Evolutionary conservation across 23 tunicate genomes (phyloP).

Genomic region (Clavelina lepadiformis): DNA sequence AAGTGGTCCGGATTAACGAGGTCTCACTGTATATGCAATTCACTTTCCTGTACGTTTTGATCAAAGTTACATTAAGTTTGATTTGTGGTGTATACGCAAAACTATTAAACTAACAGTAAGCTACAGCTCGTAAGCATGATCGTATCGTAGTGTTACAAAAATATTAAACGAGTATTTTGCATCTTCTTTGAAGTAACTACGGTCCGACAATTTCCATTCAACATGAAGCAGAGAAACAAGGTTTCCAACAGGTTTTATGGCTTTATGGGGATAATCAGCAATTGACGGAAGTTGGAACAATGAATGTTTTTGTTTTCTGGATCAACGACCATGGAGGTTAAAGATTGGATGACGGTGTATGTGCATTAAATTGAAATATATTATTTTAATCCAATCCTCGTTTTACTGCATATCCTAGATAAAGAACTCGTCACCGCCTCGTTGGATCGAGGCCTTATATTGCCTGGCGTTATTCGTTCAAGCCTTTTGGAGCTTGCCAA

Average conservation of each 20-base stretch:
- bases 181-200: slow-evolving; percentile 18
- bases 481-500: slow-evolving; percentile 10
- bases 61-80: not conserved
- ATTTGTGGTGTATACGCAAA: not conserved
- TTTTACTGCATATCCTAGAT: not conserved
- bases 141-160: not conserved
- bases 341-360: not conserved
- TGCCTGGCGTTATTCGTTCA: slow-evolving; percentile 36
- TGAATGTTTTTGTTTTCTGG: slow-evolving; percentile 49
- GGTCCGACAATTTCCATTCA: slow-evolving; percentile 21
- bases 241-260: slow-evolving; percentile 45
- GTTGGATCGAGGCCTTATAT: slow-evolving; percentile 21
- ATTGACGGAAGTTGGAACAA: slow-evolving; percentile 51
- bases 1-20: too few species aligned
- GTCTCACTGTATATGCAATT: too few species aligned
- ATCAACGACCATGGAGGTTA: slow-evolving; percentile 37
- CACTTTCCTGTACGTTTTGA: not conserved
- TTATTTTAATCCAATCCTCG: not conserved
- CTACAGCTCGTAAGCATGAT: too few species aligned
- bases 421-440: slow-evolving; percentile 25
- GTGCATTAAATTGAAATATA: not conserved
- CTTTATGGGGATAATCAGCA: slow-evolving; percentile 26
- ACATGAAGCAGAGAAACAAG: slow-evolving; percentile 18
- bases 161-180: not conserved
- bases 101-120: too few species aligned